Conservation (phyloP, 2,888 invertebrate genomes). For the Emmelina monodactyla region DNA sequence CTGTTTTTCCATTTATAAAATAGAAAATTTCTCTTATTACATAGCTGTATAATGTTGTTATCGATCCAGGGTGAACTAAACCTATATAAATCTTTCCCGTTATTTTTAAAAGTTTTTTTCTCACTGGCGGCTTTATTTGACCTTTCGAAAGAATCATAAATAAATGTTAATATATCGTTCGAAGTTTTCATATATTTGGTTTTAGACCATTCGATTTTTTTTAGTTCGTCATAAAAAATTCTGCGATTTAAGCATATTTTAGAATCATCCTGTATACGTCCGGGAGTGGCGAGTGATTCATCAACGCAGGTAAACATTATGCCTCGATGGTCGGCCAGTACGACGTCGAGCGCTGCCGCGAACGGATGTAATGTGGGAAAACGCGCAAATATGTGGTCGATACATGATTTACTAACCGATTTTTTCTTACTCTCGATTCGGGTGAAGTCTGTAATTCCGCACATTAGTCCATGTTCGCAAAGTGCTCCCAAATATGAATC, state of each 20-base stretch:
- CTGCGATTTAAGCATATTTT: not conserved
- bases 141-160: not conserved
- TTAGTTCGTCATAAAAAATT: not conserved
- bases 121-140: not conserved
- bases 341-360: slow-evolving; percentile 2
- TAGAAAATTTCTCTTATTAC: not conserved
- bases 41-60: slow-evolving; percentile 2
- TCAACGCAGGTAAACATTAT: not conserved
- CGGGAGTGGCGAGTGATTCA: not conserved
- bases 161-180: not conserved
- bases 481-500: slow-evolving; percentile 5
- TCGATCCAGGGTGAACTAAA: not conserved
- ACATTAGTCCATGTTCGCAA: slow-evolving; percentile 8
- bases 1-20: not conserved
- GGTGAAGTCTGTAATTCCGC: slow-evolving; percentile 13
- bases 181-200: not conserved
- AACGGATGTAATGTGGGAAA: slow-evolving; percentile 2
- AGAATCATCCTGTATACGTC: not conserved
- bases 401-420: not conserved
- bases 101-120: not conserved
- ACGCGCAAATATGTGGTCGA: not conserved
- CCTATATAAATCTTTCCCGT: not conserved
- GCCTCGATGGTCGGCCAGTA: slow-evolving; percentile 4
- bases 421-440: slow-evolving; percentile 9
- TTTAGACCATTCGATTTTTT: not conserved